These are phyloP conservation scores for Orgyia antiqua DNA, from an alignment of 2,888 invertebrate species.

Conservation along the genomic window DNA sequence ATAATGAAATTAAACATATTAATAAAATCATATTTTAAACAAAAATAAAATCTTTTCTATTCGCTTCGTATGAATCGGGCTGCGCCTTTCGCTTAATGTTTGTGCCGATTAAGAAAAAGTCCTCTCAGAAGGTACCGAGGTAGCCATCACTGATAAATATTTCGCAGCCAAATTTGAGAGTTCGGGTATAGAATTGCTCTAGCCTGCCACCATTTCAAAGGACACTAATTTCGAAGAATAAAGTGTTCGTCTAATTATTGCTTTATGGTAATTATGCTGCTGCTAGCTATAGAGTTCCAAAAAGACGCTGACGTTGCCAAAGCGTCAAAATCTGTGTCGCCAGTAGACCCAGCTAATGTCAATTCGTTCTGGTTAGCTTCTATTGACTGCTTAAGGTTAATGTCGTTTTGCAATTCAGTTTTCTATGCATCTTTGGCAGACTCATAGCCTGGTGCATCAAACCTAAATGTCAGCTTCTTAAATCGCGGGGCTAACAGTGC, in stretches of 20 bases:
- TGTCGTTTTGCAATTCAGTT: constrained; percentile 23
- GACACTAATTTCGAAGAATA: constrained; percentile 23
- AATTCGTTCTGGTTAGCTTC: constrained; percentile 8
- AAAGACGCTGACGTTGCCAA: constrained; percentile 11
- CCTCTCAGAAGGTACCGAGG: constrained; percentile 19
- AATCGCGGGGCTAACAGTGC: constrained; percentile 10
- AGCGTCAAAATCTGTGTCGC: constrained; percentile 19
- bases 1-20: no score
- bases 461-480: constrained; percentile 23
- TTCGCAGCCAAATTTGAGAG: constrained; percentile 18
- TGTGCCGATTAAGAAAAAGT: constrained; percentile 26
- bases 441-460: constrained; percentile 19
- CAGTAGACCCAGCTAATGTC: constrained; percentile 17
- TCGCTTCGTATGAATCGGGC: constrained; percentile 18
- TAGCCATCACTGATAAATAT: constrained; percentile 17
- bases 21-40: no score
- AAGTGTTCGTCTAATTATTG: constrained; percentile 23
- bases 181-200: constrained; percentile 20
- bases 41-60: constrained; percentile 29
- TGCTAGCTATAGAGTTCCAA: constrained; percentile 19
- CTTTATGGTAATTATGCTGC: constrained; percentile 21
- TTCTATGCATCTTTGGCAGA: constrained; percentile 23
- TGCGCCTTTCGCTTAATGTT: constrained; percentile 26
- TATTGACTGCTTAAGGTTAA: constrained; percentile 13
- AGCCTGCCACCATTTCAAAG: constrained; percentile 25